Evolutionary conservation across 2,888 invertebrate genomes (phyloP), one percentile per base, ranked within the genome.

Genomic region (Eilema griseolum): DNA sequence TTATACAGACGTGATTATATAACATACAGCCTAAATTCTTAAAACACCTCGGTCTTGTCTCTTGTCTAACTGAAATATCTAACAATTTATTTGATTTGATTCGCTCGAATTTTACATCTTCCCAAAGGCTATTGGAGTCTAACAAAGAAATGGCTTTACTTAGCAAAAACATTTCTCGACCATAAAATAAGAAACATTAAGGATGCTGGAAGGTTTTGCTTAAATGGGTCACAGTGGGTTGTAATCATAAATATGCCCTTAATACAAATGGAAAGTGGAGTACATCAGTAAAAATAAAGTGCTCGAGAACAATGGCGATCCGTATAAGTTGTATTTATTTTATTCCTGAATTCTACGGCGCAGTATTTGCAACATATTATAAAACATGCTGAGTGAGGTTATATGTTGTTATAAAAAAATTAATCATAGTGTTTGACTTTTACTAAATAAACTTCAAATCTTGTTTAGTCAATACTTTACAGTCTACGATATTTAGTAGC

Each of bases 81-180:
- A 67, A 59, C 16, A 70, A 74, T 76, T 70, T 61, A 63, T 61
- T 46, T 60, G 31, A 67, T 74, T 72, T 66, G 26, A 67, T 59
- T 66, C 60, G 46, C 31, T 37, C n/a, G 33, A 66, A 23, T 63
- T 69, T 64, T 64, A 63, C 63, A 61, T 52, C 63, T n/a, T 31
- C 26, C 57, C 59, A 23, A 57, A n/a, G 57, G 62, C 33, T 70
- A 61, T 56, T 14, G 52, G 61, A 61, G 37, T 24, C 11, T 16
- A 33, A 67, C n/a, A 64, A 71, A 67, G 52, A 61, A 68, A 67
- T 71, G 52, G 23, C 52, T 67, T 61, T 37, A 71, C 65, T 68
- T 65, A 71, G n/a, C 28, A 33, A 33, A 60, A 61, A 56, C 65
- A 65, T 66, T 61, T 65, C n/a, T 60, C n/a, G 26, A 52, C 60